phyloP scores from a whole-genome alignment of 2,113 vertebrate genomes.

The Saguinus imperator region DNA sequence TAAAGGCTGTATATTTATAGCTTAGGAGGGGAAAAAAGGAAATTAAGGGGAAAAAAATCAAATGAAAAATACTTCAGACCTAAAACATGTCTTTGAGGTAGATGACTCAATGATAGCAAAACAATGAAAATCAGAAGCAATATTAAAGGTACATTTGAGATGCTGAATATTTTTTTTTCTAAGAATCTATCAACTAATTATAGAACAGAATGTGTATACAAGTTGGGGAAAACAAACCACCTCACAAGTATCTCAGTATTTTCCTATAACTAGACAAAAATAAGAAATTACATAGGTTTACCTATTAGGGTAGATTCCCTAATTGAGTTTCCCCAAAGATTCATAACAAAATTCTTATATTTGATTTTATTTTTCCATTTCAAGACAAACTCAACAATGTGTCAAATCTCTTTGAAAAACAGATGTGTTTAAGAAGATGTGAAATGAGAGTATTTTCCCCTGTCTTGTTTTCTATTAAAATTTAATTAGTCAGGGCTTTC shows the following conservation, averaged over 20 bases:
- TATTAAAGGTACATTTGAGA: neutral
- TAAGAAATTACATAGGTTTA: neutral
- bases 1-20: constrained; percentile 53
- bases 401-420: neutral
- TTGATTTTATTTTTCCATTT: constrained; percentile 11
- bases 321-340: neutral
- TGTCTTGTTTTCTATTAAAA: constrained; percentile 74
- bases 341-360: constrained; percentile 14
- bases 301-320: neutral
- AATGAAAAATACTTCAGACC: constrained; percentile 56
- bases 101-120: neutral
- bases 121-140: constrained; percentile 52
- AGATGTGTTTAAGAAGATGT: neutral
- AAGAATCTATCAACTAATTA: neutral
- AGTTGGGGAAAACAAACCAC: neutral
- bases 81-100: neutral
- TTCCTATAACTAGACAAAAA: neutral
- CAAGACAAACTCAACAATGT: neutral
- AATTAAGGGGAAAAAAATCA: constrained; percentile 47
- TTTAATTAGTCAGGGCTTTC: constrained; percentile 62
- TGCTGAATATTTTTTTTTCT: neutral
- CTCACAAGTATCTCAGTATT: neutral
- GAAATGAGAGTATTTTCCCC: constrained; percentile 35
- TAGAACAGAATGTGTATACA: neutral
- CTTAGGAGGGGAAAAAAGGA: constrained; percentile 50